phyloP scores from a whole-genome alignment of 1,140 invertebrate genomes.

The Olivierus martensii region DNA sequence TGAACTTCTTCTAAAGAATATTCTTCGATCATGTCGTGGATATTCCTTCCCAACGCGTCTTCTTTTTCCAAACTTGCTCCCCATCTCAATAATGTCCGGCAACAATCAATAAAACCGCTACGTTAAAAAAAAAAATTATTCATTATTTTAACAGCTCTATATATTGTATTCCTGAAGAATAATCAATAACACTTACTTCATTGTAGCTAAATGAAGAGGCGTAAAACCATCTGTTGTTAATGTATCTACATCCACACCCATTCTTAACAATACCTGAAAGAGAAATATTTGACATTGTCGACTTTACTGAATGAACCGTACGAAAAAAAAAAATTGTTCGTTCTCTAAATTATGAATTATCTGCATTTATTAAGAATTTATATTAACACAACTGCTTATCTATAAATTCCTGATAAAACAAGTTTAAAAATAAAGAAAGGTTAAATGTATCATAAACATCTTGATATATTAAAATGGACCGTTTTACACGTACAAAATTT shows the following conservation, averaged over 20 bases:
- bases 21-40: slow-evolving; percentile 26
- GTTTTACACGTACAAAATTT: too few relatives aligned
- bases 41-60: slow-evolving; percentile 26
- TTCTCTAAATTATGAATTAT: too few relatives aligned
- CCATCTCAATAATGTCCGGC: slow-evolving; percentile 30
- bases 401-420: not conserved
- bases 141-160: not conserved
- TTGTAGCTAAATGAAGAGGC: slow-evolving; percentile 30
- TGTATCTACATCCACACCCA: slow-evolving; percentile 28
- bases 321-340: too few relatives aligned
- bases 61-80: slow-evolving; percentile 23
- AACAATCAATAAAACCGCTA: slow-evolving; percentile 30
- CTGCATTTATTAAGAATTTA: not conserved
- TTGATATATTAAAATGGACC: too few relatives aligned
- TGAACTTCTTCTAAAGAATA: slow-evolving; percentile 25
- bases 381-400: not conserved
- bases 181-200: slow-evolving; percentile 24
- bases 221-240: slow-evolving; percentile 27
- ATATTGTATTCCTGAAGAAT: not conserved
- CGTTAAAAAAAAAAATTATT: not conserved
- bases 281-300: not conserved
- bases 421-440: too few relatives aligned
- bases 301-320: too few relatives aligned
- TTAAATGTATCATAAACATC: too few relatives aligned
- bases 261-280: slow-evolving; percentile 26